Evolutionary conservation across 2,888 invertebrate species (phyloP).

Genomic region (Dicycla oo): DNA sequence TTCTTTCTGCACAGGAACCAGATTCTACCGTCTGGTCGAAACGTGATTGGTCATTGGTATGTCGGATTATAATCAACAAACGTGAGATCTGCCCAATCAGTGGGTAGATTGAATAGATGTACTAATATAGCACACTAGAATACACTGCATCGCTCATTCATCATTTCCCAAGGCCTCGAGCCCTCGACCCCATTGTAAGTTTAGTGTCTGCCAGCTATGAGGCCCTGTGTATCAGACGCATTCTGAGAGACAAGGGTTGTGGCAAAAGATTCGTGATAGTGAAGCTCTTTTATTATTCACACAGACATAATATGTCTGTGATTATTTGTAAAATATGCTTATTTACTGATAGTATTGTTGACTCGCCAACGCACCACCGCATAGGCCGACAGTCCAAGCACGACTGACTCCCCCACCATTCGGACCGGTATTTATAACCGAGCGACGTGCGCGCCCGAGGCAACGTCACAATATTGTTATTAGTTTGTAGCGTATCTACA

Average conservation of each 20-base stretch:
- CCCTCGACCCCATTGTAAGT: background rate
- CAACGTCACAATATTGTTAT: too few relatives aligned
- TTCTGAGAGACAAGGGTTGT: background rate
- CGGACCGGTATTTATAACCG: too few relatives aligned
- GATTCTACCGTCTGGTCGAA: slow-evolving; percentile 18
- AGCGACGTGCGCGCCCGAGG: too few relatives aligned
- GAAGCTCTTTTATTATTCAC: background rate
- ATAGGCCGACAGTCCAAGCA: too few relatives aligned
- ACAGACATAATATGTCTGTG: too few relatives aligned
- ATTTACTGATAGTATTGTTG: too few relatives aligned
- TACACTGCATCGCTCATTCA: slow-evolving; percentile 27
- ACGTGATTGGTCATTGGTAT: slow-evolving; percentile 52
- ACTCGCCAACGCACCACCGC: too few relatives aligned
- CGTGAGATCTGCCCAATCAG: slow-evolving; percentile 19
- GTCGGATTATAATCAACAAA: slow-evolving; percentile 41
- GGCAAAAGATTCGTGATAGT: background rate
- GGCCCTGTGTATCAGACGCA: background rate
- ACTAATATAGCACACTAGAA: background rate
- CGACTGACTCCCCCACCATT: too few relatives aligned
- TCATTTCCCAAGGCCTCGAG: slow-evolving; percentile 7
- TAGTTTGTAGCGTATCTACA: too few relatives aligned
- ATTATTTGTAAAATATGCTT: too few relatives aligned
- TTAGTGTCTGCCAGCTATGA: background rate
- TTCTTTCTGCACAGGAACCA: background rate
- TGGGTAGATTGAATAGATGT: background rate